Base-by-base conservation (phyloP, 92 coral and sea anemone genomes). In the Heliopora coerulea region DNA sequence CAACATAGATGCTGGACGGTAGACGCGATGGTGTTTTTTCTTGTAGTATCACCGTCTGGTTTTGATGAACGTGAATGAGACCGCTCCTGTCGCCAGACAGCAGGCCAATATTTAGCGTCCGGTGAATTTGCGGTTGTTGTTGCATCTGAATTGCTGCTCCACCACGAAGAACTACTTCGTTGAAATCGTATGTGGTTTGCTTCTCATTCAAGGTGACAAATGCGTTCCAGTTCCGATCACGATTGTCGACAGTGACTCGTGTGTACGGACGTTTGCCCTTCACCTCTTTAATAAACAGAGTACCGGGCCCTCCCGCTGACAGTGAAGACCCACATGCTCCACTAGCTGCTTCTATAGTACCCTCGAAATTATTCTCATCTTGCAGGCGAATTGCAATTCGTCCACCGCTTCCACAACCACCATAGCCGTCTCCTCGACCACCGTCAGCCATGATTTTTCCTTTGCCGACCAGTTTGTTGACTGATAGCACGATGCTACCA, bases 391-490 rank as follows among this genome's bases (percentile, higher is more conserved):
- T 60, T 17, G 91, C 87, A 19, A 92, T 62, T 31, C 97, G 82
- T 17, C 97, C 97, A 29, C 97, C 97, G 56, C 93, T 80, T 62
- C 97, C 97, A 72, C 92, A 85, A 5, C 97, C 92, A 21, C 97
- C 97, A n/a, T 79, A 41, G 8, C 89, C 93, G 62, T 81, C 93
- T 33, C 91, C 90, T 1, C 50, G 74, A 35, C 97, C 97, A 56
- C 97, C 97, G 64, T 87, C 79, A 17, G 97, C 88, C 59, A 91
- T 85, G 23, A 92, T 82, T 14, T 80, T 68, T 15, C 97, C 97
- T 26, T 88, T 86, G 7, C 97, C 96, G 25, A 73, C 76, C 19
- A 92, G 84, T 21, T 80, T 82, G n/a, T 77, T 78, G n/a, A 86
- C 56, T 17, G 64, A 49, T 29, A 89, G 73, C 35, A 54, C 77